These are phyloP conservation scores for Argyresthia albistria DNA, from an alignment of 2,888 invertebrate genomes.

Conservation along the genomic window DNA sequence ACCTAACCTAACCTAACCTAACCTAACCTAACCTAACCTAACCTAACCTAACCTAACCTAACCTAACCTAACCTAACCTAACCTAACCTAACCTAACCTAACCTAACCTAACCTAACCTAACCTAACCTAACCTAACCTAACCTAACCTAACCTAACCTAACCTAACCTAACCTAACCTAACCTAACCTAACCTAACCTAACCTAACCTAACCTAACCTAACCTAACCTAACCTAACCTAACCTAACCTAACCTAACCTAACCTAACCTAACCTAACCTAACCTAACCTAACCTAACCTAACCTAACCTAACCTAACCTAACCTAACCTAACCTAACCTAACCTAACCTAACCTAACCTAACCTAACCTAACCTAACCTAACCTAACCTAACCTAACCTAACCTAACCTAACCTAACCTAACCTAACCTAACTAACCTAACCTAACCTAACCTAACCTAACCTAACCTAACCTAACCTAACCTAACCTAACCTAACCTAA, in stretches of 20 bases:
- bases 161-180: conserved; percentile 15
- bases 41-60: conserved; percentile 10
- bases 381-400: conserved; percentile 17
- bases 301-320: conserved; percentile 9
- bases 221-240: conserved; percentile 18
- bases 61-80: conserved; percentile 11
- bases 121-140: conserved; percentile 17
- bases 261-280: conserved; percentile 8
- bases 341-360: conserved; percentile 16
- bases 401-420: conserved; percentile 13
- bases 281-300: conserved; percentile 9
- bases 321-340: conserved; percentile 13
- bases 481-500: conserved; percentile 11
- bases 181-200: conserved; percentile 12
- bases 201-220: conserved; percentile 16
- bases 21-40: conserved; percentile 13
- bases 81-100: conserved; percentile 13
- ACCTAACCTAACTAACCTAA: conserved; percentile 14
- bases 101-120: conserved; percentile 16
- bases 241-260: conserved; percentile 19
- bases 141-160: conserved; percentile 12
- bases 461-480: conserved; percentile 10
- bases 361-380: conserved; percentile 12
- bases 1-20: conserved; percentile 13
- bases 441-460: conserved; percentile 13